These are phyloP conservation scores for Drosophila nr. perissopoda DNA, from an alignment of 2,888 invertebrate species.

Conservation along the genomic window DNA sequence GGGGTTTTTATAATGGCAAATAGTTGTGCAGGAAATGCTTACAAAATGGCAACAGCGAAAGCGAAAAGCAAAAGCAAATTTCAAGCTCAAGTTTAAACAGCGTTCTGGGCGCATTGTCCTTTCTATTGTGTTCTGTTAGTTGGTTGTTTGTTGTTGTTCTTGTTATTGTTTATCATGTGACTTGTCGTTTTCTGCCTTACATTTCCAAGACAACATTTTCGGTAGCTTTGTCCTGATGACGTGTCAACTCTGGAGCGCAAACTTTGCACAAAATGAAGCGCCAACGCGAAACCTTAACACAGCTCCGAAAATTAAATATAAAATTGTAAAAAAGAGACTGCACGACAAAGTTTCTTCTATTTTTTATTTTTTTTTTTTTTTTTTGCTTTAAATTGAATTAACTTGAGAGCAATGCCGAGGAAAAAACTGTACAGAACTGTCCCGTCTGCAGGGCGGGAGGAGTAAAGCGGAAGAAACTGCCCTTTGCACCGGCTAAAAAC, in stretches of 20 bases:
- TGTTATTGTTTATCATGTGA: constrained; percentile 65
- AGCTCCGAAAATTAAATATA: constrained; percentile 30
- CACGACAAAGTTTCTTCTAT: constrained; percentile 65
- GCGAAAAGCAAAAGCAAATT: constrained; percentile 38
- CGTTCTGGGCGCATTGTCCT: constrained; percentile 46
- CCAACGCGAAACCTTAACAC: constrained; percentile 62
- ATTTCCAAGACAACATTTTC: constrained; percentile 56
- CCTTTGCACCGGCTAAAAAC: constrained; percentile 74
- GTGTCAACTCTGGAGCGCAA: constrained; percentile 72
- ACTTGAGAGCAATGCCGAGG: constrained; percentile 62
- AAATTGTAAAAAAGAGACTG: constrained; percentile 44
- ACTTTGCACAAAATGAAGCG: constrained; percentile 70
- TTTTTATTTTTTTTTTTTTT: constrained; percentile 35
- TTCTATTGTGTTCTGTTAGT: constrained; percentile 15
- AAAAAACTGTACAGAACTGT: constrained; percentile 12
- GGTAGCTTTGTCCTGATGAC: constrained; percentile 72
- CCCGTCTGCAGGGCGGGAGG: neutral
- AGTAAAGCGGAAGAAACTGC: constrained; percentile 24
- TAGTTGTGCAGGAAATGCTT: constrained; percentile 56
- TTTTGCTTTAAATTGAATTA: constrained; percentile 72
- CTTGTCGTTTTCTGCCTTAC: constrained; percentile 52
- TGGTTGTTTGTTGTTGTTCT: constrained; percentile 4
- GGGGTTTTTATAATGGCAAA: constrained; percentile 60
- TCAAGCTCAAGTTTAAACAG: constrained; percentile 65
- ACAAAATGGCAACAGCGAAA: constrained; percentile 42